Percentiles rank a stretch among this genome's conserved stretches.
These are phyloP conservation scores for Meiosimyza platycephala DNA, from an alignment of 2,888 invertebrate genomes.

Conservation along the genomic window DNA sequence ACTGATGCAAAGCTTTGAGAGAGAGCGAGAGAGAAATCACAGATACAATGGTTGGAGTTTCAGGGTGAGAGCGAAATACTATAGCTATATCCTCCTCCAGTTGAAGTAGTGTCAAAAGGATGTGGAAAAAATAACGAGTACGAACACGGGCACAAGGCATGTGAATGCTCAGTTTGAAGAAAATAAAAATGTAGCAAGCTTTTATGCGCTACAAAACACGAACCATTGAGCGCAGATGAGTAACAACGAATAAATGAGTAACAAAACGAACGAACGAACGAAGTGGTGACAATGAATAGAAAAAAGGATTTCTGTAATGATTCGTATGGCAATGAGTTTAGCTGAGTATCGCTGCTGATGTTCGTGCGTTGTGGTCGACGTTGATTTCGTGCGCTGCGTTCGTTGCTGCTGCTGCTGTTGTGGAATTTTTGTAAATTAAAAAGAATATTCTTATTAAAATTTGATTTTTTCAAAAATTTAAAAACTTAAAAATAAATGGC, in stretches of 20 bases:
- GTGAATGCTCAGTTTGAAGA: neutral
- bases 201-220: slow-evolving; percentile 13
- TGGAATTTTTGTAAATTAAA: slow-evolving; percentile 40
- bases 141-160: neutral
- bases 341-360: slow-evolving; percentile 52
- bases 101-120: too few relatives aligned
- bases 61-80: slow-evolving; percentile 14
- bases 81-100: neutral
- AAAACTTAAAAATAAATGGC: slow-evolving; percentile 17
- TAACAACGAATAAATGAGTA: neutral
- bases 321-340: slow-evolving; percentile 39
- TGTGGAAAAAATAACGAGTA: too few relatives aligned
- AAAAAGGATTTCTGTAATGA: slow-evolving; percentile 12
- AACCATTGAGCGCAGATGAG: neutral
- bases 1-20: neutral
- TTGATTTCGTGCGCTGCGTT: slow-evolving; percentile 42
- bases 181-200: slow-evolving; percentile 2
- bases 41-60: slow-evolving; percentile 6
- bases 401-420: slow-evolving; percentile 46
- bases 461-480: slow-evolving; percentile 38
- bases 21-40: neutral
- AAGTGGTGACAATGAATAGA: neutral
- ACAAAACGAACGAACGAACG: slow-evolving; percentile 3
- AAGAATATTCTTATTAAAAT: slow-evolving; percentile 31
- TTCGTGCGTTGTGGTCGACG: slow-evolving; percentile 53